Conservation (phyloP, 1,140 invertebrate genomes). For the Tribolium madens region DNA sequence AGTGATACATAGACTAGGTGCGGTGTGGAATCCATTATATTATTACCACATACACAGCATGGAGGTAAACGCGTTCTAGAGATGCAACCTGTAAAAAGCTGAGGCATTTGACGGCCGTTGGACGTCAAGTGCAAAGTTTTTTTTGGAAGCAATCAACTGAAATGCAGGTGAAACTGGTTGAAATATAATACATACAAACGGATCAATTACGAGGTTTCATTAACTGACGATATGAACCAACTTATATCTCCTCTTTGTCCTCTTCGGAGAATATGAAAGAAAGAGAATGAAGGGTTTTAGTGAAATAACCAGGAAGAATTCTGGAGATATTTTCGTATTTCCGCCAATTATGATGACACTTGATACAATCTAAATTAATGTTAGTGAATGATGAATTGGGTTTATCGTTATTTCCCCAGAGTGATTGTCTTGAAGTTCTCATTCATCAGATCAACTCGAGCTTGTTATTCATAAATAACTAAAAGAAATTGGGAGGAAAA, state of each 20-base stretch:
- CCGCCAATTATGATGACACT: neutral
- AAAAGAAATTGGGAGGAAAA: constrained; percentile 10
- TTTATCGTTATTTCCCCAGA: constrained; percentile 11
- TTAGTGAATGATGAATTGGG: constrained; percentile 9
- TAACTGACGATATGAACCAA: neutral
- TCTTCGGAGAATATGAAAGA: neutral
- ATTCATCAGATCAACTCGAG: constrained; percentile 9
- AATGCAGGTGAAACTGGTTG: neutral
- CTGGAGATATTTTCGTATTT: neutral
- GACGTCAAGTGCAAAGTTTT: constrained; percentile 33
- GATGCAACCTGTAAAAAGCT: too few relatives aligned
- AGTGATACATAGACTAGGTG: constrained; percentile 32
- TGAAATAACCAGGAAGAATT: too few relatives aligned
- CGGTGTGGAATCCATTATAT: constrained; percentile 29
- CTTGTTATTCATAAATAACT: constrained; percentile 15
- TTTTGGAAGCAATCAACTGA: constrained; percentile 10
- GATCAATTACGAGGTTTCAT: constrained; percentile 20
- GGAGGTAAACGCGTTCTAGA: constrained; percentile 1
- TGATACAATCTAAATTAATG: neutral
- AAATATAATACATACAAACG: neutral
- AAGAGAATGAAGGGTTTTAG: neutral
- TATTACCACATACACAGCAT: constrained; percentile 1
- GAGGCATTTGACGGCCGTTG: neutral
- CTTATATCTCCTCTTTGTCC: neutral
- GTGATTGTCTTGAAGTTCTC: constrained; percentile 4